Conservation (phyloP, 2,113 vertebrate species). For the Odocoileus virginianus region DNA sequence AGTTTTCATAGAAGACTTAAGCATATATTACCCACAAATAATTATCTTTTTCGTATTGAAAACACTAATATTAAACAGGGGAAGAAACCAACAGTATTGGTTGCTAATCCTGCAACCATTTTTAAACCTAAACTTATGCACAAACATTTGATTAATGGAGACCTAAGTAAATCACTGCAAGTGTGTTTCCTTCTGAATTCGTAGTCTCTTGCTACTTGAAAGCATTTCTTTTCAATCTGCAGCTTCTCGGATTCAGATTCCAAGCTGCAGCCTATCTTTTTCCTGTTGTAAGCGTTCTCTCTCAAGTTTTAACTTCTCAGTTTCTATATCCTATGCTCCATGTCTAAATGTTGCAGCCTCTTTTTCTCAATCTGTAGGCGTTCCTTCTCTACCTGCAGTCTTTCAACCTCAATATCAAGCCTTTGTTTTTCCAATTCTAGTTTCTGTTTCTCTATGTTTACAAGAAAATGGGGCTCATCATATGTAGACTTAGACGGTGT, state of each 20-base stretch:
- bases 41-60: conserved; percentile 41
- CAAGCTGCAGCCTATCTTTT: conserved; percentile 91
- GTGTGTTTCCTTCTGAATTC: conserved; percentile 90
- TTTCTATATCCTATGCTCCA: conserved; percentile 87
- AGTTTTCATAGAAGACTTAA: conserved; percentile 61
- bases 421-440: conserved; percentile 91
- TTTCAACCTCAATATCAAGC: conserved; percentile 88
- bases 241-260: conserved; percentile 92
- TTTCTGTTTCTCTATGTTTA: conserved; percentile 91
- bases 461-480: conserved; percentile 85
- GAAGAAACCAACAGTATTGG: background rate
- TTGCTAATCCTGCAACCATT: conserved; percentile 2
- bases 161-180: conserved; percentile 74
- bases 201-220: conserved; percentile 92
- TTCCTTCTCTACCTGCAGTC: conserved; percentile 90
- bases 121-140: conserved; percentile 11
- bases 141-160: background rate
- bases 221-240: conserved; percentile 93
- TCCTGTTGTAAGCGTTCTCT: conserved; percentile 91
- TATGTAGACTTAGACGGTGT: conserved; percentile 83
- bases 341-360: conserved; percentile 84
- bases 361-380: conserved; percentile 90
- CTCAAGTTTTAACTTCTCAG: conserved; percentile 91
- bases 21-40: conserved; percentile 68
- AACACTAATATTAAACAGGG: conserved; percentile 59